phyloP scores from a whole-genome alignment of 2,113 vertebrate species.

The Platysteira castanea region DNA sequence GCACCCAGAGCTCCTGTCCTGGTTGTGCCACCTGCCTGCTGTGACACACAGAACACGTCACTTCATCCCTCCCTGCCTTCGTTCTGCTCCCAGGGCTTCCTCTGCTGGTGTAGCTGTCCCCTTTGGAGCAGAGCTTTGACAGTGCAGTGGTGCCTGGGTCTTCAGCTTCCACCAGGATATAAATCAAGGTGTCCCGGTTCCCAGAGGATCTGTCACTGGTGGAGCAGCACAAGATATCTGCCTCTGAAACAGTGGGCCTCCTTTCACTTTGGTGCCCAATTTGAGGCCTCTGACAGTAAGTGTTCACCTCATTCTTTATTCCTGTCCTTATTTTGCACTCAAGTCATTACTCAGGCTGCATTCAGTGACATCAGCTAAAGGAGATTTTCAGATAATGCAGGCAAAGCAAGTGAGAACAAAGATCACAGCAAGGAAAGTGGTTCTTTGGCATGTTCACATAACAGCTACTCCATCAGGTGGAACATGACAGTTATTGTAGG shows the following conservation, averaged over 20 bases:
- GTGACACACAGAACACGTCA: neutral
- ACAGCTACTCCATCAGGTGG: constrained; percentile 58
- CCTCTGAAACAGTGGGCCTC: neutral
- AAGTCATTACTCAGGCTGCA: constrained; percentile 31
- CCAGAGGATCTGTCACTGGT: neutral
- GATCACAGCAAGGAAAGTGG: constrained; percentile 37
- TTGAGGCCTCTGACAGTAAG: constrained; percentile 24
- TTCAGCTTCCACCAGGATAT: neutral
- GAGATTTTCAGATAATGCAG: constrained; percentile 43
- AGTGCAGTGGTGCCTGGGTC: neutral
- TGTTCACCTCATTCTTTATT: constrained; percentile 27
- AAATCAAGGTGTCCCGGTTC: neutral
- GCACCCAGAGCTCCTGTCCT: neutral
- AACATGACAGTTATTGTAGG: constrained; percentile 62
- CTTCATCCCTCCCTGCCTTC: neutral
- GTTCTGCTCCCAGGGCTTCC: neutral
- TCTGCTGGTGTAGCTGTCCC: neutral
- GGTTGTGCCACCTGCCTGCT: rapidly evolving
- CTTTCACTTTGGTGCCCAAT: neutral
- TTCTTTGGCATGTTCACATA: constrained; percentile 49
- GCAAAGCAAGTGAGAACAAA: constrained; percentile 46
- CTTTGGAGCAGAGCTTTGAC: neutral
- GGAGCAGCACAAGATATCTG: neutral
- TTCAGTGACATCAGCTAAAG: constrained; percentile 15
- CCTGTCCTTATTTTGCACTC: constrained; percentile 25